phyloP scores from a whole-genome alignment of 2,888 invertebrate species.

The Aproaerema taeniolella region DNA sequence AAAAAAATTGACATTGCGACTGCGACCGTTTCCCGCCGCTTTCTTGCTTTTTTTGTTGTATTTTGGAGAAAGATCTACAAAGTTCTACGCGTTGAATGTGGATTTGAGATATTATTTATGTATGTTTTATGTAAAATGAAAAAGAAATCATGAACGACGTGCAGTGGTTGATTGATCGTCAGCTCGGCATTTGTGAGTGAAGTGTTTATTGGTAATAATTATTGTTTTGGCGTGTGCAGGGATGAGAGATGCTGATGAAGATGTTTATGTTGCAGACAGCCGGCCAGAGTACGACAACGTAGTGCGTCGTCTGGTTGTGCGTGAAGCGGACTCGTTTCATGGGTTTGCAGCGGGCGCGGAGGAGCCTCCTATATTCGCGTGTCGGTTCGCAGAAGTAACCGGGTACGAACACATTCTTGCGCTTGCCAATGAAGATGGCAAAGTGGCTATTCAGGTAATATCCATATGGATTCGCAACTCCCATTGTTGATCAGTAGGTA shows the following conservation, averaged over 20 bases:
- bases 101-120: background rate
- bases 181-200: conserved; percentile 77
- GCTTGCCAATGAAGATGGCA: conserved; percentile 92
- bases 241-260: too few relatives aligned
- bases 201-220: background rate
- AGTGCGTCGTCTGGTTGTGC: conserved; percentile 79
- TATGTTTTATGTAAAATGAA: conserved; percentile 1
- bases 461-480: too few relatives aligned
- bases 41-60: too few relatives aligned
- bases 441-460: conserved; percentile 80
- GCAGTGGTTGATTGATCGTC: conserved; percentile 72
- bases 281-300: conserved; percentile 80
- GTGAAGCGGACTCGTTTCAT: conserved; percentile 79
- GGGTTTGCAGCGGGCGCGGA: conserved; percentile 72
- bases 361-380: conserved; percentile 87
- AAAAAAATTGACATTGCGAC: too few relatives aligned
- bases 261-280: conserved; percentile 57
- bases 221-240: background rate
- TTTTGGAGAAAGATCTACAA: conserved; percentile 10
- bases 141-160: conserved; percentile 62
- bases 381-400: conserved; percentile 83
- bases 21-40: too few relatives aligned
- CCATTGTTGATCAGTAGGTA: too few relatives aligned
- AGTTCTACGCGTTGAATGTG: conserved; percentile 1
- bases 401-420: conserved; percentile 85